phyloP scores from a whole-genome alignment of 2,888 invertebrate genomes.

The Ichneumoninae sp. region DNA sequence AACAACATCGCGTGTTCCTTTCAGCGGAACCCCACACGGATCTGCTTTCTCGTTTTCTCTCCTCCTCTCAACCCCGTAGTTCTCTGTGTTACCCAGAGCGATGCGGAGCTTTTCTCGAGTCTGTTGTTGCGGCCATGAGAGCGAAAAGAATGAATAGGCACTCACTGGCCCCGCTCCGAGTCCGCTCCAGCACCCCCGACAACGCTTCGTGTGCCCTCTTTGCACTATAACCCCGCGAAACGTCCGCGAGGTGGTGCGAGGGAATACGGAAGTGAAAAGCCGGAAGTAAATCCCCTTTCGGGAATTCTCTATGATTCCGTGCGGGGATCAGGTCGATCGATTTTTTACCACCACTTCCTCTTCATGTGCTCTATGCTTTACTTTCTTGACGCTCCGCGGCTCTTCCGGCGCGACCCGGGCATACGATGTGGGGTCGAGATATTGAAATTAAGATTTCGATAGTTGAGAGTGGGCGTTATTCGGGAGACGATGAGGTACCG shows the following conservation, averaged over 20 bases:
- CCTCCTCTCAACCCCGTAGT: not conserved
- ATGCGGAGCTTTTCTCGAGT: constrained; percentile 51
- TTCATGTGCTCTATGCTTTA: not conserved
- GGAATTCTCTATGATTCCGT: constrained; percentile 60
- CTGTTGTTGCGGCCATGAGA: constrained; percentile 56
- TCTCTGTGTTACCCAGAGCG: constrained; percentile 11
- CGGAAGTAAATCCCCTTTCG: constrained; percentile 63
- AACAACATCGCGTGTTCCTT: constrained; percentile 52
- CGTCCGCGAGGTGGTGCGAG: constrained; percentile 36
- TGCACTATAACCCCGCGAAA: constrained; percentile 8
- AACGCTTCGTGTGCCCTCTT: constrained; percentile 34
- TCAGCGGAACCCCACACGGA: constrained; percentile 24
- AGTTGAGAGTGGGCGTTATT: not conserved
- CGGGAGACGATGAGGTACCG: not conserved
- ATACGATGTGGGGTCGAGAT: not conserved
- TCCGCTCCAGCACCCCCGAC: constrained; percentile 34
- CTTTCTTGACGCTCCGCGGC: not conserved
- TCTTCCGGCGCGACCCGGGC: not conserved
- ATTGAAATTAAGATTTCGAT: not conserved
- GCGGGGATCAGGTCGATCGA: constrained; percentile 59
- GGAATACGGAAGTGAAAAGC: constrained; percentile 65
- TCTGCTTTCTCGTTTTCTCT: not conserved
- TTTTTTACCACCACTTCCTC: constrained; percentile 33
- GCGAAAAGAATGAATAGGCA: constrained; percentile 62
- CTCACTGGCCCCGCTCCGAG: constrained; percentile 41